Conservation (phyloP, 2,113 vertebrate genomes). For the Morphnarchus princeps region DNA sequence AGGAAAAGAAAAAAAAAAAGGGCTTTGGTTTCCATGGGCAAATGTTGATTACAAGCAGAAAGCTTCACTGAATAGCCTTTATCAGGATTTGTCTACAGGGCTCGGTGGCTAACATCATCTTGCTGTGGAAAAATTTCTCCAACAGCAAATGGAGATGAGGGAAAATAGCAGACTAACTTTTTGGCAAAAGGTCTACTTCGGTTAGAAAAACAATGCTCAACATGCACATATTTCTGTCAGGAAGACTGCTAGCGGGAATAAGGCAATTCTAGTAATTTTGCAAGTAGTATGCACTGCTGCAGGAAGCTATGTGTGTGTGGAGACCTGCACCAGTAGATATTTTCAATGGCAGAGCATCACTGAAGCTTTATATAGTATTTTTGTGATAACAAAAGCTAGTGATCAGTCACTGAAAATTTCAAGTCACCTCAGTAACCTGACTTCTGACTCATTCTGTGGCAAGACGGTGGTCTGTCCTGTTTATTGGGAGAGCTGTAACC, state of each 20-base stretch:
- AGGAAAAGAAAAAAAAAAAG: background rate
- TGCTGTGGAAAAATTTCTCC: slow-evolving; percentile 35
- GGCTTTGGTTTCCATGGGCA: background rate
- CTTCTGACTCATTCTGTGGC: background rate
- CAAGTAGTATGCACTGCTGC: background rate
- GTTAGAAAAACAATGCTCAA: background rate
- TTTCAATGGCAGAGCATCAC: background rate
- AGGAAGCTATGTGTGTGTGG: background rate
- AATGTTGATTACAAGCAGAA: background rate
- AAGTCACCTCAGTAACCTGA: background rate
- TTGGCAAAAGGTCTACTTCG: background rate
- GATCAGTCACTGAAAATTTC: background rate
- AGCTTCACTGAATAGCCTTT: background rate
- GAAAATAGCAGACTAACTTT: slow-evolving; percentile 1
- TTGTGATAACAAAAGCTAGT: background rate
- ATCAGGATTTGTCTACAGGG: background rate
- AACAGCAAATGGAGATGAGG: background rate
- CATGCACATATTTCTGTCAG: background rate
- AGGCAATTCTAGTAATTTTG: background rate
- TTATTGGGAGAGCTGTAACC: background rate
- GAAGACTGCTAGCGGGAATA: slow-evolving; percentile 11
- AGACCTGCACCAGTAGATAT: background rate
- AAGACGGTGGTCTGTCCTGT: background rate
- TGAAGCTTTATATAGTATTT: background rate
- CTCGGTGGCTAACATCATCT: fast-evolving